Evolutionary conservation across 2,113 vertebrate species (phyloP).

Genomic region (Gallinago paraguaiae): DNA sequence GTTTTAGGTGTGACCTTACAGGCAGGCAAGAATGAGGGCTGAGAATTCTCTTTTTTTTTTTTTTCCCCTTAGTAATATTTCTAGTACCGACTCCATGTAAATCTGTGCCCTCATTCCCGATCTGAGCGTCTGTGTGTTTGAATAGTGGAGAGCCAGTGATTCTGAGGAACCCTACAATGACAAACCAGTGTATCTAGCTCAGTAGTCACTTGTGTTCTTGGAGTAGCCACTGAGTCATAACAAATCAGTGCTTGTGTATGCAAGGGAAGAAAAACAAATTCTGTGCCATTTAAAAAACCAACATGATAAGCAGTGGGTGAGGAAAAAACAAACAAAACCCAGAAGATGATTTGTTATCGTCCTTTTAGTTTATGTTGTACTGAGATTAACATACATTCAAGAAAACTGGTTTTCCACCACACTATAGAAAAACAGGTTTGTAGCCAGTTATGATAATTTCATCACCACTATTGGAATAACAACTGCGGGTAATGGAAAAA

Average conservation of each 20-base stretch:
- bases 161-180: background rate
- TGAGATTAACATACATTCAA: background rate
- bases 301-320: background rate
- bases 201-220: background rate
- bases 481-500: background rate
- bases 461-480: background rate
- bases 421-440: background rate
- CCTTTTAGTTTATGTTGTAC: background rate
- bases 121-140: background rate
- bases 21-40: background rate
- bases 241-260: background rate
- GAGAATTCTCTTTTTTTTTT: background rate
- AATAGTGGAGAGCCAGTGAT: background rate
- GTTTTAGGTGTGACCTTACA: background rate
- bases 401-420: background rate
- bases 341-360: background rate
- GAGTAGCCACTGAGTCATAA: background rate
- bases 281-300: background rate
- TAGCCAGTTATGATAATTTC: background rate
- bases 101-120: background rate
- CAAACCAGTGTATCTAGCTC: background rate
- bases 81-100: background rate
- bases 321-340: background rate
- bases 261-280: constrained; percentile 1
- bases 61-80: background rate